A percentile compares a stretch with the other conserved stretches of the same genome.
These are phyloP conservation scores for Drosophila cognata DNA, from an alignment of 2,888 invertebrate genomes.

Conservation along the genomic window DNA sequence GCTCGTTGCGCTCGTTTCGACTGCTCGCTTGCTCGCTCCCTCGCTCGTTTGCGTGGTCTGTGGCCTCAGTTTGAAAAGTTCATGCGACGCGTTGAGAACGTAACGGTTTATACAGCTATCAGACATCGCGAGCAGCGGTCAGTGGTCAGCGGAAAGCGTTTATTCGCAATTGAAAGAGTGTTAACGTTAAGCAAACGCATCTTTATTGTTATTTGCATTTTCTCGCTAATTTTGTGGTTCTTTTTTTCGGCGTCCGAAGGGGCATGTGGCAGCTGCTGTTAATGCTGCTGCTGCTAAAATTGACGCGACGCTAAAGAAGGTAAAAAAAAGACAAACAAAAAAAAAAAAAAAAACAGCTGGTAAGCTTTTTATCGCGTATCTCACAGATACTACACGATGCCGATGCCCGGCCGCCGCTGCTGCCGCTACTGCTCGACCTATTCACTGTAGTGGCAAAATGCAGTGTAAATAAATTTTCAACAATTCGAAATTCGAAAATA, in stretches of 20 bases:
- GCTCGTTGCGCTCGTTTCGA: conserved; percentile 31
- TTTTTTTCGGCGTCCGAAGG: conserved; percentile 9
- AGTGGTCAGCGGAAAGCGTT: conserved; percentile 40
- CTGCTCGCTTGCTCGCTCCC: conserved; percentile 38
- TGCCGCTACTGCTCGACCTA: conserved; percentile 16
- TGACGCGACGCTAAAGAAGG: conserved; percentile 37
- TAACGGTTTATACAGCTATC: conserved; percentile 51
- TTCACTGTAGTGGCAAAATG: conserved; percentile 45
- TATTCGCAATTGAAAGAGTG: conserved; percentile 46
- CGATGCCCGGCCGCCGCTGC: conserved; percentile 11
- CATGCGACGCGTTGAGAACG: conserved; percentile 76
- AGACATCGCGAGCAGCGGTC: conserved; percentile 27
- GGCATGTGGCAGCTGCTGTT: conserved; percentile 26
- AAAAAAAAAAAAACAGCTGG: conserved; percentile 42
- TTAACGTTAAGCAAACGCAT: conserved; percentile 47
- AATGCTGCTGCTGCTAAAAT: conserved; percentile 14
- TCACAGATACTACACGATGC: conserved; percentile 45
- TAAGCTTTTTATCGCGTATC: conserved; percentile 61
- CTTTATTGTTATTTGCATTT: conserved; percentile 59
- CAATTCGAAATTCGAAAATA: conserved; percentile 59
- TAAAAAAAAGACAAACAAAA: conserved; percentile 22
- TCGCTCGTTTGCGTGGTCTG: conserved; percentile 53
- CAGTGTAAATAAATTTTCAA: conserved; percentile 52
- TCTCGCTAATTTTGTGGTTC: conserved; percentile 8
- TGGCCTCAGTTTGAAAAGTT: conserved; percentile 78